Percentiles rank a stretch among this genome's conserved stretches.
These are phyloP conservation scores for Periophthalmodon schlosseri DNA, from an alignment of 2,113 vertebrate species.

Conservation along the genomic window DNA sequence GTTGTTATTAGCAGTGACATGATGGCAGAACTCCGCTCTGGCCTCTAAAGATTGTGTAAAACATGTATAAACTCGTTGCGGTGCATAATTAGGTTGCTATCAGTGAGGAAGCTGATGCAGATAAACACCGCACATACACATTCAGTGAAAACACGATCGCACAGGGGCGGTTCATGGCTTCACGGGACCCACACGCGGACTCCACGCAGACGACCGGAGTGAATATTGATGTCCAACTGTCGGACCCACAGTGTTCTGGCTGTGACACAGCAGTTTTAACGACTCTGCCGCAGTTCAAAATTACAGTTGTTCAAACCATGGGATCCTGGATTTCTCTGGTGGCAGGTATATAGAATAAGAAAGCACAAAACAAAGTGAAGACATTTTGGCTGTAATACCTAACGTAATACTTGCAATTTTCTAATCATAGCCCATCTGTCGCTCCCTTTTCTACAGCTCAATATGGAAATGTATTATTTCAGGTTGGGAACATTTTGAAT, in stretches of 20 bases:
- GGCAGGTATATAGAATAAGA: too few species aligned
- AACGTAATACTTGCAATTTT: not conserved
- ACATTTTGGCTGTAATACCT: not conserved
- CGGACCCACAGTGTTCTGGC: not conserved
- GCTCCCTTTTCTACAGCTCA: conserved; percentile 1
- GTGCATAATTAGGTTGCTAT: too few species aligned
- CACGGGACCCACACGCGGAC: not conserved
- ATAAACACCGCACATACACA: too few species aligned
- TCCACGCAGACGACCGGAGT: not conserved
- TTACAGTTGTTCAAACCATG: too few species aligned
- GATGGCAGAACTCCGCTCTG: too few species aligned
- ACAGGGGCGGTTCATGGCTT: not conserved
- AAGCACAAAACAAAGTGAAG: too few species aligned
- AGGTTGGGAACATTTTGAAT: conserved; percentile 32
- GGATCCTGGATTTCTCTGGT: not conserved
- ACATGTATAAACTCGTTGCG: too few species aligned
- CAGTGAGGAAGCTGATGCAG: too few species aligned
- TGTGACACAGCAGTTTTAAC: not conserved
- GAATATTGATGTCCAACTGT: not conserved
- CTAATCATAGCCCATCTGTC: not conserved
- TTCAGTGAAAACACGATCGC: too few species aligned
- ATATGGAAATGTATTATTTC: conserved; percentile 37
- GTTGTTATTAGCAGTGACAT: too few species aligned
- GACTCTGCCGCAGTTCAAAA: not conserved
- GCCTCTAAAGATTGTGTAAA: too few species aligned